Conservation (phyloP, 53 echinoderm and acorn worm genomes). For the Luidia sarsii region DNA sequence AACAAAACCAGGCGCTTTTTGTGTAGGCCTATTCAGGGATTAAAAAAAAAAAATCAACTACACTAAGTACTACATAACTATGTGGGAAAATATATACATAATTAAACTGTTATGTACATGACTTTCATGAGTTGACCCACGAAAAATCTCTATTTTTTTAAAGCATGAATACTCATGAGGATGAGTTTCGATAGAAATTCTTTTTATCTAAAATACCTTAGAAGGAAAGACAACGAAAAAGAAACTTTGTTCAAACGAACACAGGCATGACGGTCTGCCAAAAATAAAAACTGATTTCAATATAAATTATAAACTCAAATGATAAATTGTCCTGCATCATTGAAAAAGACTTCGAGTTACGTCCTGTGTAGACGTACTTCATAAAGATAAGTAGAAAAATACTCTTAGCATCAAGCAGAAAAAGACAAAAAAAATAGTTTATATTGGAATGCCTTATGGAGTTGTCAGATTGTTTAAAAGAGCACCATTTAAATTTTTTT, state of each 20-base stretch:
- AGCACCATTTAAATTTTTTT: too few species aligned
- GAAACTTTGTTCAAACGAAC: background rate
- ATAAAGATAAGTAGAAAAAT: too few species aligned
- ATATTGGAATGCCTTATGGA: too few species aligned
- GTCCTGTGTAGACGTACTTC: too few species aligned
- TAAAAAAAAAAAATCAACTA: too few species aligned
- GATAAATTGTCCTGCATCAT: too few species aligned
- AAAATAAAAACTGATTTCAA: background rate
- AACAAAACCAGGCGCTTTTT: too few species aligned
- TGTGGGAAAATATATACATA: conserved; percentile 25
- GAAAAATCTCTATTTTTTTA: background rate
- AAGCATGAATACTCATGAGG: conserved; percentile 6
- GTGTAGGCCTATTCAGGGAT: too few species aligned
- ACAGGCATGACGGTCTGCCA: background rate
- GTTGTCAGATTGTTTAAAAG: too few species aligned
- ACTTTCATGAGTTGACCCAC: background rate
- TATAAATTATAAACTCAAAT: background rate
- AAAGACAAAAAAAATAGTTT: too few species aligned
- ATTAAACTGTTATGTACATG: conserved; percentile 23
- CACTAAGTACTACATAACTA: conserved; percentile 43
- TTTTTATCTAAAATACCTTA: background rate
- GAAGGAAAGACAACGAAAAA: conserved; percentile 28
- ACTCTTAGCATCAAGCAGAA: too few species aligned
- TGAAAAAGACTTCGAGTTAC: too few species aligned
- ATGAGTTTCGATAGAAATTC: background rate